Evolutionary conservation across 2,797 vertebrate genomes (phyloP), one percentile per base, ranked within the genome.

Genomic region (Cryptoprocta ferox): DNA sequence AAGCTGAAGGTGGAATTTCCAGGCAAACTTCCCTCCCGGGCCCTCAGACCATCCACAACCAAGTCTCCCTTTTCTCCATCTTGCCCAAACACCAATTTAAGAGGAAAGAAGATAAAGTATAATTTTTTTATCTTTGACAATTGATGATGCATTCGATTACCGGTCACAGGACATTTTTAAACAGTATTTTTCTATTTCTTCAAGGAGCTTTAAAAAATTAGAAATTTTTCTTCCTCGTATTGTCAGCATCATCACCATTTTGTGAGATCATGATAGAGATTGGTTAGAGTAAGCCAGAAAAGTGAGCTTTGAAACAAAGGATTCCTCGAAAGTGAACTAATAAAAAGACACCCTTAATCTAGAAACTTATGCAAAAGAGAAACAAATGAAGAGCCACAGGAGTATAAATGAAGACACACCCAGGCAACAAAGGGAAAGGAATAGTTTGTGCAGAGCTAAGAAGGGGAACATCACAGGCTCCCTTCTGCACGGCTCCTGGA

Each of bases 41-140:
- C 99, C 97, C 98, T 99, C 56, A 99, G 99, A 26, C 99, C 99
- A 75, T 99, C 99, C 24, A 99, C 98, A 0, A 99, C 98, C 97
- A 99, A 95, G 18, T 91, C 98, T 3, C 98, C 99, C 1, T 97
- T 99, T 96, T 98, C 98, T 95, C 98, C 99, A 95, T 99, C 99
- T 93, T 98, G 98, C 89, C 99, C 99, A 95, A 99, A 99, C 15
- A 98, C 98, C 92, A 99, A 99, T 99, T 99, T 95, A 65, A 68
- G 48, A 84, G 96, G 39, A 89, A 94, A 92, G 78, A 98, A 97
- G 76, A 86, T 35, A 86, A 37, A 3, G 26, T 61, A 30, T 61
- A 30, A 37, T 76, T 42, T 21, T 42, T 93, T 90, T 75, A 42
- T 50, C 35, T 68, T 76, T 93, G 39, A 65, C 19, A 81, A 30